Base-by-base conservation (phyloP, 2,797 vertebrate genomes). In the Selene dorsalis region DNA sequence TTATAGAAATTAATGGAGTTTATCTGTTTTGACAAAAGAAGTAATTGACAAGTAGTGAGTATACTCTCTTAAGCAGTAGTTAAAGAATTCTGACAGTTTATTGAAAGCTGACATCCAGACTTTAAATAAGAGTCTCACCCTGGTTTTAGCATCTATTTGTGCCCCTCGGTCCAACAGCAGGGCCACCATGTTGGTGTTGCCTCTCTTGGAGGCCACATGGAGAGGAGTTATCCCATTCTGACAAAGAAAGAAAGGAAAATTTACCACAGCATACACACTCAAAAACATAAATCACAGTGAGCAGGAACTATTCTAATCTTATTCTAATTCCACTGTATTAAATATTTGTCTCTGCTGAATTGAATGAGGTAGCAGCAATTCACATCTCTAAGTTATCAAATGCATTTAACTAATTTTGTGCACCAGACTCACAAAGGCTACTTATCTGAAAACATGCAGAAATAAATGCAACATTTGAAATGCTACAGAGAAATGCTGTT, bases 211-310 rank as follows among this genome's bases (percentile, higher is more conserved):
- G 73, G 97, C 97, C 92, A 99, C 98, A 70, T 99, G 98, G 30
- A 99, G 95, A 89, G 98, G 97, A 14, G 97, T 99, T 90, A 99
- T 99, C 72, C 96, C 97, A 93, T 99, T 99, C 98, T 99, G 91
- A 56, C 48, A 73, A 84, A 73, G 45, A 6, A 87, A 87, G 22
- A 73, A 35, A 59, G 30, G 2, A 72, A 38, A 20, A 22, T 61
- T 30, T 6, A 57, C 4, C 3, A 32, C 4, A 28, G 45, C 17
- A 8, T 6, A 26, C 13, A 13, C 7, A 66, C 9, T 57, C 1
- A 55, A 50, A 61, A 52, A 53, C 12, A 9, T 64, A 12, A 60
- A 10, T 4, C 14, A 47, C 53, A 9, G 4, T 26, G 67, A 5
- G 47, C 4, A 47, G 9, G 0, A 20, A 58, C 57, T 7, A 63